A percentile compares a stretch with the other conserved stretches of the same genome.
Conservation (phyloP, 2,797 vertebrate genomes). For the Micrastur ruficollis region DNA sequence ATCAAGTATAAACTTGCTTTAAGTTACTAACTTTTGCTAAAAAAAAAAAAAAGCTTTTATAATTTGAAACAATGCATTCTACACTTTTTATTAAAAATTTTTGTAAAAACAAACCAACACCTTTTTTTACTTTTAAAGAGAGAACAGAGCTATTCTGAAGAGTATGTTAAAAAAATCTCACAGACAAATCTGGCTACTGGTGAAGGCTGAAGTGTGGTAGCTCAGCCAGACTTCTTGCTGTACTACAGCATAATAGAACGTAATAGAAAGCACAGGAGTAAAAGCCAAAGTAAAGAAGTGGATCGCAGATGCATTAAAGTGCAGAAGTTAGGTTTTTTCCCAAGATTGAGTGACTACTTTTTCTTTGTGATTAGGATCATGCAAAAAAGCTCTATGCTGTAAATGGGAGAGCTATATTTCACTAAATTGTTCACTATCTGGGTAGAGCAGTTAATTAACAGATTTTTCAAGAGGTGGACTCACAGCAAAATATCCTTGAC, state of each 20-base stretch:
- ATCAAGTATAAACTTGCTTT: neutral
- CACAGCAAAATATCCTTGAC: constrained; percentile 34
- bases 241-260: neutral
- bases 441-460: constrained; percentile 20
- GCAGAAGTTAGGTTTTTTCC: neutral
- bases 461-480: constrained; percentile 19
- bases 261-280: neutral
- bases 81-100: neutral
- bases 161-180: neutral
- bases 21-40: neutral
- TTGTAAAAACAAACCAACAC: fast-evolving
- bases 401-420: neutral
- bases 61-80: neutral
- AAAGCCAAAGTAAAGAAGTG: neutral
- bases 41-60: neutral
- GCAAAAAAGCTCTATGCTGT: neutral
- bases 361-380: neutral
- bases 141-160: neutral
- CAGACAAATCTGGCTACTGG: neutral
- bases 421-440: neutral
- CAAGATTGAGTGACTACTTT: neutral
- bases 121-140: neutral
- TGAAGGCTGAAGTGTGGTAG: neutral
- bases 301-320: neutral
- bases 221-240: neutral